Evolutionary conservation across 2,113 vertebrate species (phyloP).

Genomic region (Vulpes vulpes): DNA sequence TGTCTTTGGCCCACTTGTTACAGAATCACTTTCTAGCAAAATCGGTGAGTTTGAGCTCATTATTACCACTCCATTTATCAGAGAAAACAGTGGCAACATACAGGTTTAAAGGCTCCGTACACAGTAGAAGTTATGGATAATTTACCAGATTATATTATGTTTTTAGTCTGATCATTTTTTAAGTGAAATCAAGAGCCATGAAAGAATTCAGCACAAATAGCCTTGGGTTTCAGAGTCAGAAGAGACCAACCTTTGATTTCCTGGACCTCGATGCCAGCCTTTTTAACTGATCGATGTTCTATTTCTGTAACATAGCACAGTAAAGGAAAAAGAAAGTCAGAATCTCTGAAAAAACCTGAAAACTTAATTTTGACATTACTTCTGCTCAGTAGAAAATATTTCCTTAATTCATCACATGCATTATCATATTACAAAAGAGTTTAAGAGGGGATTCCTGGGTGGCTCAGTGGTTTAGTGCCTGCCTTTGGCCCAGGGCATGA

Average conservation of each 20-base stretch:
- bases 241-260: constrained; percentile 93
- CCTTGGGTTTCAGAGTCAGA: constrained; percentile 64
- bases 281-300: constrained; percentile 98
- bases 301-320: constrained; percentile 90
- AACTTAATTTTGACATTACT: constrained; percentile 8
- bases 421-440: background rate
- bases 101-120: constrained; percentile 7
- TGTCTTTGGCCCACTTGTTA: background rate
- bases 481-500: too few species aligned
- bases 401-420: background rate
- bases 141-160: constrained; percentile 27
- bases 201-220: constrained; percentile 52
- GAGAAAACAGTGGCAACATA: background rate
- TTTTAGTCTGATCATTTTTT: constrained; percentile 55
- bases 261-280: constrained; percentile 96
- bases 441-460: too few species aligned
- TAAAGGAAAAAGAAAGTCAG: constrained; percentile 53
- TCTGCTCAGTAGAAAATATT: constrained; percentile 16
- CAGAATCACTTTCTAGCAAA: constrained; percentile 11
- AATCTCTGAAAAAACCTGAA: constrained; percentile 21
- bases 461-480: too few species aligned
- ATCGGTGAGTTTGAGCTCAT: constrained; percentile 37
- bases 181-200: constrained; percentile 48
- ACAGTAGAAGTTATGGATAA: background rate
- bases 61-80: background rate